Evolutionary conservation across 1,140 invertebrate species (phyloP).

Genomic region (Drosophila sucinea): DNA sequence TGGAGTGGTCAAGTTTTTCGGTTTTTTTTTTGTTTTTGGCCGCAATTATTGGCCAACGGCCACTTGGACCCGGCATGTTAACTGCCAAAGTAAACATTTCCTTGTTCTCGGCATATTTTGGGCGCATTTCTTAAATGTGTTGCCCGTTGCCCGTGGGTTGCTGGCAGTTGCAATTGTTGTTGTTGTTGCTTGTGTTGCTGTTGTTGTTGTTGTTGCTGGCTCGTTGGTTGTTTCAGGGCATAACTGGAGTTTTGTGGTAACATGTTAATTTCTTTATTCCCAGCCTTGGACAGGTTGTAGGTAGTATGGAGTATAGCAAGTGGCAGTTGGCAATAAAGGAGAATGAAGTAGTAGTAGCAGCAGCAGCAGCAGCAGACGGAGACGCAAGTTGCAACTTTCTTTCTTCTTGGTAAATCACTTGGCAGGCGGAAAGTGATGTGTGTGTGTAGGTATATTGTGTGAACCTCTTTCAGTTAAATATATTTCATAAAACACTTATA

Average conservation of each 20-base stretch:
- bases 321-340: constrained; percentile 5
- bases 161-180: constrained; percentile 12
- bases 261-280: constrained; percentile 78
- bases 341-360: not conserved
- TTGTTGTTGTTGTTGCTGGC: constrained; percentile 22
- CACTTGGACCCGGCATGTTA: constrained; percentile 62
- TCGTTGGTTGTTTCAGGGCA: constrained; percentile 61
- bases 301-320: not conserved
- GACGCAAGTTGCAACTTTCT: not conserved
- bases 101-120: constrained; percentile 74
- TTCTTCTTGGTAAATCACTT: constrained; percentile 11
- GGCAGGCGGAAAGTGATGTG: not conserved
- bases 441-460: not conserved
- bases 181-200: constrained; percentile 28
- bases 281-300: constrained; percentile 36
- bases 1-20: constrained; percentile 23
- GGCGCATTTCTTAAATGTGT: constrained; percentile 70
- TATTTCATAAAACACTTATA: not conserved
- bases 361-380: not conserved
- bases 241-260: constrained; percentile 76
- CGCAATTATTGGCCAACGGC: constrained; percentile 64
- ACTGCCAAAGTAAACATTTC: constrained; percentile 79
- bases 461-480: not conserved
- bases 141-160: constrained; percentile 23
- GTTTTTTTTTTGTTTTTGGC: constrained; percentile 36